Base-by-base conservation (phyloP, 2,888 invertebrate genomes). In the Drosophila neotestacea region DNA sequence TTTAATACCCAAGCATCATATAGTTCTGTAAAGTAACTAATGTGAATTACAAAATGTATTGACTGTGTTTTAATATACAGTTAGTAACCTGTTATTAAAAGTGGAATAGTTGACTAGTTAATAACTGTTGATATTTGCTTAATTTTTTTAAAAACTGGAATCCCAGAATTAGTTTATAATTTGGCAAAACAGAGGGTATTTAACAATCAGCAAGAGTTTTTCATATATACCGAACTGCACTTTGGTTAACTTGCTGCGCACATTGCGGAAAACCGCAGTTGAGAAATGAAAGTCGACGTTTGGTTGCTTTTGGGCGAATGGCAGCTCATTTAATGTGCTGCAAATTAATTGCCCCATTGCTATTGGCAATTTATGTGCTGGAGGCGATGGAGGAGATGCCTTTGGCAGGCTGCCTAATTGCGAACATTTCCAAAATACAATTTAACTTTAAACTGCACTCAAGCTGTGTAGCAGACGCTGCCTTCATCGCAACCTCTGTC, bases 401-500 rank as follows among this genome's bases (percentile, higher is more conserved):
- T 71, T 80, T 85, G 89, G 88, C 89, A 84, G 78, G 72, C 81
- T 90, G 88, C 89, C 90, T 89, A 89, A 90, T 90, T 90, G 84
- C 88, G 81, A 83, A 76, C 89, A 85, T 88, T 89, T 90, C 82
- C 78, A 59, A 86, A 89, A 90, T 84, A 84, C 88, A 90, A 89
- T 89, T 89, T 89, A 90, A 89, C 79, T 89, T 89, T 89, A 85
- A 90, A 90, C 89, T 89, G 84, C 88, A 89, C 88, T 89, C 89
- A 87, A 87, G 78, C 73, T 78, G 85, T 74, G 77, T 76, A 51
- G 74, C 70, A 54, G 60, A 10, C 39, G 32, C 39, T 51, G 34
- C 34, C 11, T 27, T 47, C 4, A 1, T 11, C 9, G 2, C 7
- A 4, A 3, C 16, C 34, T 16, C 36, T 38, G 36, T 28, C 27